A percentile compares a stretch with the other conserved stretches of the same genome.
phyloP scores from a whole-genome alignment of 1,140 invertebrate species.

The Drosophila jambulina region DNA sequence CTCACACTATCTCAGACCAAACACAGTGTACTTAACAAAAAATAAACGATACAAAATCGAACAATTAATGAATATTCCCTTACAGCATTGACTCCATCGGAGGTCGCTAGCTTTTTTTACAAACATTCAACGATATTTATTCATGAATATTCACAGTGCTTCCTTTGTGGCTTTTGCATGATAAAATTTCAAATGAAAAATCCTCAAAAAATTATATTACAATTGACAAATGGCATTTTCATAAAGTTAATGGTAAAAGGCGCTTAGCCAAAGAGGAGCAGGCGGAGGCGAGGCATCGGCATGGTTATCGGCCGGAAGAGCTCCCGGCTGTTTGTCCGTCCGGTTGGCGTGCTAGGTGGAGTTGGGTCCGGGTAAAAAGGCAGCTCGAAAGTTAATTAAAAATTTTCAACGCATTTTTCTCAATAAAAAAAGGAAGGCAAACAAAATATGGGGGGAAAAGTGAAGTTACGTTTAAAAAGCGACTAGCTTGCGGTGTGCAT shows the following conservation, averaged over 20 bases:
- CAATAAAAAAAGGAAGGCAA: constrained; percentile 27
- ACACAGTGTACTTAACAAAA: constrained; percentile 19
- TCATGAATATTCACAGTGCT: constrained; percentile 49
- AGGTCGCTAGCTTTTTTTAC: neutral
- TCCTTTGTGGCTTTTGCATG: constrained; percentile 8
- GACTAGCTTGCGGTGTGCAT: constrained; percentile 27
- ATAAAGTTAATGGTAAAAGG: constrained; percentile 29
- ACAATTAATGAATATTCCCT: neutral
- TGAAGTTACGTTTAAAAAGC: constrained; percentile 37
- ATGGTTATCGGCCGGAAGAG: constrained; percentile 26
- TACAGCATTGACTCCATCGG: neutral
- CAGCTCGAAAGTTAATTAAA: constrained; percentile 45
- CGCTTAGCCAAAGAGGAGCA: constrained; percentile 8
- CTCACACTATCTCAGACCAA: constrained; percentile 12
- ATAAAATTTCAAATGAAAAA: constrained; percentile 6
- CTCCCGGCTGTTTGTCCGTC: constrained; percentile 31
- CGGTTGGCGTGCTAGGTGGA: constrained; percentile 11
- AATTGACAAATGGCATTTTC: constrained; percentile 47
- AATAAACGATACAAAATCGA: neutral
- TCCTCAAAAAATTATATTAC: constrained; percentile 25
- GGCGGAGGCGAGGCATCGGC: constrained; percentile 1
- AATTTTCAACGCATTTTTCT: constrained; percentile 45
- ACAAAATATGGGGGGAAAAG: constrained; percentile 19
- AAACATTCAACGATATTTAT: constrained; percentile 23
- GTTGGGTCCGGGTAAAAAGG: constrained; percentile 18